A percentile compares a stretch with the other conserved stretches of the same genome.
These are phyloP conservation scores for Tupiocoris notatus DNA, from an alignment of 2,888 invertebrate genomes.

Conservation along the genomic window DNA sequence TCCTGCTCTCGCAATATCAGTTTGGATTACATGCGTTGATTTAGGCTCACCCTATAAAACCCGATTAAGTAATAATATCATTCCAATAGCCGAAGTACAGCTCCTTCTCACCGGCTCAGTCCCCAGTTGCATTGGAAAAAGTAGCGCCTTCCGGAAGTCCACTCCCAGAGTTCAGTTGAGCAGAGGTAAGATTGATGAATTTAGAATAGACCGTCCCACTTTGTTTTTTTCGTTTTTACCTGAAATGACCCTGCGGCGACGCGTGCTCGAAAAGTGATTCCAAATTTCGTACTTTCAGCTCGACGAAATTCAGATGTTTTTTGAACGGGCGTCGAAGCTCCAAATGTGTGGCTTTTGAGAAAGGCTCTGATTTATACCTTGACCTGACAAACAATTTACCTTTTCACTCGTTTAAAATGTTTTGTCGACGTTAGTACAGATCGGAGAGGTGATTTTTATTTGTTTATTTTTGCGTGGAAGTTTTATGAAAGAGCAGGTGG, in stretches of 20 bases:
- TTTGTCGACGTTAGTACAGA: too few relatives aligned
- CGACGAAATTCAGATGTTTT: conserved; percentile 29
- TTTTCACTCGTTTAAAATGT: too few relatives aligned
- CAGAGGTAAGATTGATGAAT: background rate
- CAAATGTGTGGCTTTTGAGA: background rate
- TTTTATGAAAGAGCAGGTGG: too few relatives aligned
- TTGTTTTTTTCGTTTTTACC: conserved; percentile 21
- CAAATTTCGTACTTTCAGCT: conserved; percentile 36
- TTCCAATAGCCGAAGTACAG: background rate
- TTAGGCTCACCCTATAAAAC: too few relatives aligned
- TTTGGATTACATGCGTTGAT: too few relatives aligned
- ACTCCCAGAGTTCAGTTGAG: background rate
- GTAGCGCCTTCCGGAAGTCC: background rate
- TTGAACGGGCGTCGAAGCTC: conserved; percentile 15
- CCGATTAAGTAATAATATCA: too few relatives aligned
- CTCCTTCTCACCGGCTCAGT: too few relatives aligned
- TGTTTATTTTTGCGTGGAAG: too few relatives aligned
- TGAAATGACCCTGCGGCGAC: conserved; percentile 24
- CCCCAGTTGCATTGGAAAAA: background rate
- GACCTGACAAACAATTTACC: conserved; percentile 36
- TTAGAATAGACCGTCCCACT: background rate
- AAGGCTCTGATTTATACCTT: conserved; percentile 15
- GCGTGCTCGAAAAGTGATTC: conserved; percentile 34
- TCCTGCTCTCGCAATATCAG: too few relatives aligned
- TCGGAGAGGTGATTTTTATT: too few relatives aligned